Evolutionary conservation across 2,888 invertebrate genomes (phyloP), one percentile per base, ranked within the genome.

Genomic region (Tipula helvola): DNA sequence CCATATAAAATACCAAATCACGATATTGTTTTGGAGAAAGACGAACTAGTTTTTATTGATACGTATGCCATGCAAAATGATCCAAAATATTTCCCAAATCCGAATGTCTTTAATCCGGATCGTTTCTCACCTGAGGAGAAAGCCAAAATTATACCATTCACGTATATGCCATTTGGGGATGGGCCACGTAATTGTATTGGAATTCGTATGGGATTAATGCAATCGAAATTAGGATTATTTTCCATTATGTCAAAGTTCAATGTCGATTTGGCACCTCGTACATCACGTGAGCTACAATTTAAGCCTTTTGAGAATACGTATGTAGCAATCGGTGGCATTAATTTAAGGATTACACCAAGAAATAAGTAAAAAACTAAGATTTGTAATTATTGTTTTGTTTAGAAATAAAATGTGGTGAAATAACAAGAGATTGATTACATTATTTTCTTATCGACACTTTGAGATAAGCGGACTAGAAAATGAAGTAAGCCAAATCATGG

Each of bases 141-240:
- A 42, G 52, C n/a, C 7, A 86, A 86, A 16, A 44, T 86, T n/a
- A 85, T 83, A 47, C 18, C 71, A 28, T 71, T 71, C 12, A 28
- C 71, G 28, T 87, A 87, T 83, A 42, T 85, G n/a, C 86, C 87
- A 86, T 87, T 87, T 36, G 87, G 87, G 5, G 87, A 86, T 28
- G 87, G 87, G 5, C 87, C 87, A 42, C 86, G 87, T 10, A 87
- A 85, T 83, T 87, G 86, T 44, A 87, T 87, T 87, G 86, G 44
- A 36, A 36, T 86, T 10, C 86, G 86, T 3, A 47, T 86, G 47
- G 86, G 86, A 5, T 10, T 47, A 5, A n/a, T 86, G 36, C 36
- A 47, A 44, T 12, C 44, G 28, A 86, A 86, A 47, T n/a, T 86
- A 12, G 86, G 86, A n/a, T 47, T 86, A 13, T 42, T 44, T 13